A percentile compares a stretch with the other conserved stretches of the same genome.
These are phyloP conservation scores for Neoarius graeffei DNA, from an alignment of 2,113 vertebrate genomes.

Conservation along the genomic window DNA sequence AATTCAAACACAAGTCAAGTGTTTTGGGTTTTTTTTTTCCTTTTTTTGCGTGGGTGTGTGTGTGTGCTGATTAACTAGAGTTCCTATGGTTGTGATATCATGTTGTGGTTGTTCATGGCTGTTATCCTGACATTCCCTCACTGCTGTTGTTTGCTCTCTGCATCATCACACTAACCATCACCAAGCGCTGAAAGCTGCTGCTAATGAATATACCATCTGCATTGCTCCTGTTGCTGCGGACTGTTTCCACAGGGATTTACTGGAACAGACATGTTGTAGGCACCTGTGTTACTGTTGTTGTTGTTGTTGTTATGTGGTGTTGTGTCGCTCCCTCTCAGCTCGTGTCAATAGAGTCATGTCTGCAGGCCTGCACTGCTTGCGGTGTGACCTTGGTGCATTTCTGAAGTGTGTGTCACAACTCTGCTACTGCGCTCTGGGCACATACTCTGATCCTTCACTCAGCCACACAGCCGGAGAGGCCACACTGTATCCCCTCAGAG, in stretches of 20 bases:
- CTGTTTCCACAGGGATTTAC: constrained; percentile 1
- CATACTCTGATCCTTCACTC: constrained; percentile 50
- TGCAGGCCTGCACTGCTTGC: constrained; percentile 38
- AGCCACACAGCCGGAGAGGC: constrained; percentile 32
- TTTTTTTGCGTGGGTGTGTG: constrained; percentile 2
- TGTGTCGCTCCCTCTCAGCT: constrained; percentile 27
- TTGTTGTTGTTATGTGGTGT: constrained; percentile 29
- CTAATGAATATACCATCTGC: constrained; percentile 25
- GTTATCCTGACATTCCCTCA: constrained; percentile 32
- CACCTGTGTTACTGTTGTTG: constrained; percentile 36
- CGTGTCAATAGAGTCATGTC: constrained; percentile 32
- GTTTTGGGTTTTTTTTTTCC: neutral
- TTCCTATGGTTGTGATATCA: constrained; percentile 28
- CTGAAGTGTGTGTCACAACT: constrained; percentile 41
- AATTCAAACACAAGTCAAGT: constrained; percentile 18
- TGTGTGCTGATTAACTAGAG: constrained; percentile 31
- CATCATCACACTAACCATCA: constrained; percentile 2
- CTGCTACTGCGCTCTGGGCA: constrained; percentile 30
- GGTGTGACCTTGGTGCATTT: constrained; percentile 41
- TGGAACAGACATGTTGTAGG: constrained; percentile 21
- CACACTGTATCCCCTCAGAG: constrained; percentile 36
- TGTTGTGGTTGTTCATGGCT: constrained; percentile 21
- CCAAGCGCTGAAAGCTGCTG: constrained; percentile 6
- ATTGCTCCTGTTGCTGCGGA: neutral
- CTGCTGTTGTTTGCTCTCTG: constrained; percentile 28